A percentile compares a stretch with the other conserved stretches of the same genome.
These are phyloP conservation scores for Epizoanthus ramosus DNA, from an alignment of 92 coral and sea anemone species.

Conservation along the genomic window DNA sequence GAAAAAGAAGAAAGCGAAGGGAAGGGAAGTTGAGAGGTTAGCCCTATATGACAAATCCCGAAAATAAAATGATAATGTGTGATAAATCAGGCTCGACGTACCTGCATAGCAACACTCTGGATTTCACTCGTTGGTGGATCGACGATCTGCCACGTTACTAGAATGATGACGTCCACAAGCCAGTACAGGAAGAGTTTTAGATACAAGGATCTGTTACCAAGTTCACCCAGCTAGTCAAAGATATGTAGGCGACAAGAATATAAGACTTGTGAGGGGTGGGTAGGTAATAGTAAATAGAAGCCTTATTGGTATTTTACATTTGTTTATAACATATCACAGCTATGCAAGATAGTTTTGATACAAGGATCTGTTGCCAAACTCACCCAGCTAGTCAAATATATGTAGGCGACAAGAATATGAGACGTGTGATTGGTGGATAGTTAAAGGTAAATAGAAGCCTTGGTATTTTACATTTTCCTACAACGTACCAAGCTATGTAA, in stretches of 20 bases:
- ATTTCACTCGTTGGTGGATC: conserved; percentile 59
- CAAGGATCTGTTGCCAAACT: conserved; percentile 57
- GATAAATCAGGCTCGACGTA: neutral
- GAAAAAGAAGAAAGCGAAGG: no score
- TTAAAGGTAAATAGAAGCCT: neutral
- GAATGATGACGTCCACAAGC: conserved; percentile 60
- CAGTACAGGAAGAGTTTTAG: conserved; percentile 63
- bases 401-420: neutral
- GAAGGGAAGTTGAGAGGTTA: no score
- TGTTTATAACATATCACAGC: no score
- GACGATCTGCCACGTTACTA: conserved; percentile 67
- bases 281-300: neutral
- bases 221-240: conserved; percentile 52
- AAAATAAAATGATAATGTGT: no score
- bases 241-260: neutral
- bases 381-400: conserved; percentile 48
- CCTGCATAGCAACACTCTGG: conserved; percentile 35
- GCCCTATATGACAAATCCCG: no score
- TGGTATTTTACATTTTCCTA: no score
- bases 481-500: no score
- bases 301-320: no score
- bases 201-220: conserved; percentile 60
- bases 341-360: conserved; percentile 65
- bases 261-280: neutral
- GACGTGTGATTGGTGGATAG: neutral